phyloP scores from a whole-genome alignment of 2,888 invertebrate species.

The Thera britannica region DNA sequence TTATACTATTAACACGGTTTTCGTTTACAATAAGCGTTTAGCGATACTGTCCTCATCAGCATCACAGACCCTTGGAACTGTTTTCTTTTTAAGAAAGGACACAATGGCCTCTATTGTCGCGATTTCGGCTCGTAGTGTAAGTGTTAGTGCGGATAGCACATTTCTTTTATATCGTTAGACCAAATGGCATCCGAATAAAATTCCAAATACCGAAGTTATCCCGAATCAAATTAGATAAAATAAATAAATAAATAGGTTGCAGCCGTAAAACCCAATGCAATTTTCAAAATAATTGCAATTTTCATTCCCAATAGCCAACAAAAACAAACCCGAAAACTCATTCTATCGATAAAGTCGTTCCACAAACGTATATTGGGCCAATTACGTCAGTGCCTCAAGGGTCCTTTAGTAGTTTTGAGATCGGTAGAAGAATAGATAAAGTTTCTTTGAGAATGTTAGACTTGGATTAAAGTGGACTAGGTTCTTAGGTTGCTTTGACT shows the following conservation, averaged over 20 bases:
- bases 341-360: constrained; percentile 24
- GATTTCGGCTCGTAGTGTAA: constrained; percentile 3
- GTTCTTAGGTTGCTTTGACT: constrained; percentile 1
- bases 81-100: constrained; percentile 16
- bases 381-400: constrained; percentile 23
- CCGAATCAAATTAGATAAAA: not conserved
- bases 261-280: not conserved
- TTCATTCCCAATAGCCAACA: not conserved
- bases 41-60: not conserved
- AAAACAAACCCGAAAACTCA: constrained; percentile 18
- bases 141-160: not conserved
- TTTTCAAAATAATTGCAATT: constrained; percentile 8
- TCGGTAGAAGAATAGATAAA: not conserved
- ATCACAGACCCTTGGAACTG: not conserved
- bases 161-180: not conserved
- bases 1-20: not conserved
- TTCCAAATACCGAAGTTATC: not conserved
- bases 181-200: not conserved
- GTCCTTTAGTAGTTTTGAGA: constrained; percentile 18
- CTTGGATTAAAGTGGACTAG: constrained; percentile 3
- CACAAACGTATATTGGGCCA: constrained; percentile 18
- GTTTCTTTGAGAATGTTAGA: constrained; percentile 21
- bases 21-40: not conserved
- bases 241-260: not conserved
- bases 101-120: constrained; percentile 8